Base-by-base conservation (phyloP, 2,888 invertebrate species). In the Drosophila diplacantha region DNA sequence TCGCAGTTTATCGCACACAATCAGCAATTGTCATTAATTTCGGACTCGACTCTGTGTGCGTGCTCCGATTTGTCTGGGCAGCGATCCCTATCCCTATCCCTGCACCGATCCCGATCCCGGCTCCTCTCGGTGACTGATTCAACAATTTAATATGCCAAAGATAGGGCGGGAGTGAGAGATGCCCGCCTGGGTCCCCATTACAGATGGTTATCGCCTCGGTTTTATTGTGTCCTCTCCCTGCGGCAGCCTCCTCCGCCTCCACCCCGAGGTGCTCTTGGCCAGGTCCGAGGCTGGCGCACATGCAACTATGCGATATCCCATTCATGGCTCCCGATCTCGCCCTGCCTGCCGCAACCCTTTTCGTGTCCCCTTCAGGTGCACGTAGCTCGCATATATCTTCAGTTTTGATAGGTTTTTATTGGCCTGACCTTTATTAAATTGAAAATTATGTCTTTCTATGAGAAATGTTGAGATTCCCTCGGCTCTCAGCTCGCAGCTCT, bases 81-180 rank as follows among this genome's bases (percentile, higher is more conserved):
- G 49, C 37, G 24, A 41, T 39, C 38, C 20, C 38, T 6, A 39
- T 39, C 38, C 7, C 37, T 18, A 18, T 11, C 18, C 37, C 18
- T 11, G 20, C 5, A 9, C 35, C 35, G 14, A 35, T 18, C 16
- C 37, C 37, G 12, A 39, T 24, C 24, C 24, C 24, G 1, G 14
- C 31, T 32, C 26, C 24, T 11, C 24, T 57, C 56, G 57, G 69
- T 74, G 67, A 72, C 71, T 77, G 80, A 74, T 79, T 72, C 79
- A 77, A 78, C 78, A 82, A 75, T 86, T 87, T 87, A 86, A 85
- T 87, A 87, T 86, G 85, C 85, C 85, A 81, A 85, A 50, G 59
- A 43, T 50, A 43, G 49, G 31, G 55, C 35, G 41, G 11, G 41
- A 41, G 41, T 24, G 41, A 24, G 41, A 56, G 39, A 39, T 24